phyloP scores from a whole-genome alignment of 2,113 vertebrate genomes.

The Neoarius graeffei region DNA sequence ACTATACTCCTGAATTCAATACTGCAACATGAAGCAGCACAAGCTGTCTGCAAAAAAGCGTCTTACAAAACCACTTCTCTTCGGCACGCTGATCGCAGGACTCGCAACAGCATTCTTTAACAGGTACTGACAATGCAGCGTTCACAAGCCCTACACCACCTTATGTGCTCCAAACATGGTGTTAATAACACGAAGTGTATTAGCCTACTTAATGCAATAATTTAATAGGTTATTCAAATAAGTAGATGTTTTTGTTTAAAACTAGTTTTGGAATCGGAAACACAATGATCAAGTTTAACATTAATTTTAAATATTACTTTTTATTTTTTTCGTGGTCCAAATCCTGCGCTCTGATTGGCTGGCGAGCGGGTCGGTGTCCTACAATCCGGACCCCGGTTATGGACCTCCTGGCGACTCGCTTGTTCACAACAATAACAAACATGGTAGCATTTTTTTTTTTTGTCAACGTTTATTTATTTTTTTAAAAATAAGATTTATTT shows the following conservation, averaged over 20 bases:
- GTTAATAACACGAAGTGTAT: not conserved
- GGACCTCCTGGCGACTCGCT: too few species aligned
- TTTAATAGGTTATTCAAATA: not conserved
- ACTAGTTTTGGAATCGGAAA: not conserved
- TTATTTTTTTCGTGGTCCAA: too few species aligned
- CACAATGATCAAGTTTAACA: not conserved
- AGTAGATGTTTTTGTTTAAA: not conserved
- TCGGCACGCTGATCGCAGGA: conserved; percentile 66
- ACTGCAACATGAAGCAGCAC: conserved; percentile 60
- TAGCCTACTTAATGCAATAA: not conserved
- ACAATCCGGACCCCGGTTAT: too few species aligned
- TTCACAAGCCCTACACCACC: conserved; percentile 7
- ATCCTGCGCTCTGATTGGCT: too few species aligned
- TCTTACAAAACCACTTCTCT: conserved; percentile 68
- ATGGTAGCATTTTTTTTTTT: too few species aligned
- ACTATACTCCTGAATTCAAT: not conserved
- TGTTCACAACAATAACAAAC: too few species aligned
- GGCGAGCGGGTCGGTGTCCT: too few species aligned
- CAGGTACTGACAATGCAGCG: conserved; percentile 59
- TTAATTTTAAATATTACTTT: not conserved
- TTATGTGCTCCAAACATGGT: not conserved
- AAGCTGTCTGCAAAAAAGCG: conserved; percentile 66
- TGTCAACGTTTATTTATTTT: too few species aligned
- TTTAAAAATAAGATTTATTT: too few species aligned
- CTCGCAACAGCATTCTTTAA: conserved; percentile 68